Conservation (phyloP, 37 sponge, comb jelly and placozoan genomes). For the Axinella damicornis region DNA sequence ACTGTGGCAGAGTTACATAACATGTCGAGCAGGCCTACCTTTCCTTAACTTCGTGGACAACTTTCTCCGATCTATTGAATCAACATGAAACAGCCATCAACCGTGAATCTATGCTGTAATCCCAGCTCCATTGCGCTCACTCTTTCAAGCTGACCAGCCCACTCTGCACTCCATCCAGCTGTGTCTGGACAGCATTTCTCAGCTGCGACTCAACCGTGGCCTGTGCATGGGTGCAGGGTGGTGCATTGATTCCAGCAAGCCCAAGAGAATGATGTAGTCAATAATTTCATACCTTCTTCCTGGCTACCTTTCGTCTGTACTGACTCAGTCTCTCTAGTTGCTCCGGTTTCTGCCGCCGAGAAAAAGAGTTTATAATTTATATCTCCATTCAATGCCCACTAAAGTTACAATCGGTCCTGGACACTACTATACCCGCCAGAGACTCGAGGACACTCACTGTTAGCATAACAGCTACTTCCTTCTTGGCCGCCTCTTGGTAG, state of each 20-base stretch:
- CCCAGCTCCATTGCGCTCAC: too few relatives aligned
- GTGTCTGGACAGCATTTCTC: constrained; percentile 89
- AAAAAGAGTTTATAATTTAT: neutral
- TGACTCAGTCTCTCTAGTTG: constrained; percentile 69
- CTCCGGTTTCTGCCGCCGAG: constrained; percentile 68
- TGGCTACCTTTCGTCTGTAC: constrained; percentile 52
- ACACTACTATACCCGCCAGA: neutral
- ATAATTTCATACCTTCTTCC: constrained; percentile 60
- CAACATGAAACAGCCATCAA: too few relatives aligned
- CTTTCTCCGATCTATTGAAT: constrained; percentile 34
- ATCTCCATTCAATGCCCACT: neutral
- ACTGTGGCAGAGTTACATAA: too few relatives aligned
- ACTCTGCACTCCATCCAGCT: constrained; percentile 91
- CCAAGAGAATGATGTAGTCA: too few relatives aligned
- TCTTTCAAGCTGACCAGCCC: constrained; percentile 75
- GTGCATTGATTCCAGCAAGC: neutral
- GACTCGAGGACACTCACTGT: constrained; percentile 21
- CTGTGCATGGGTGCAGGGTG: constrained; percentile 18
- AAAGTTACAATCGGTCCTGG: too few relatives aligned
- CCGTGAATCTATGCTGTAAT: too few relatives aligned
- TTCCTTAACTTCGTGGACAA: constrained; percentile 51
- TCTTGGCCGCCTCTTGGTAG: constrained; percentile 40
- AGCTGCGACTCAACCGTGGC: constrained; percentile 83
- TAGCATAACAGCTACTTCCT: constrained; percentile 49
- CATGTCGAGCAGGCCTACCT: constrained; percentile 43